Base-by-base conservation (phyloP, 2,797 vertebrate genomes). In the Enteromius trimaculatus region DNA sequence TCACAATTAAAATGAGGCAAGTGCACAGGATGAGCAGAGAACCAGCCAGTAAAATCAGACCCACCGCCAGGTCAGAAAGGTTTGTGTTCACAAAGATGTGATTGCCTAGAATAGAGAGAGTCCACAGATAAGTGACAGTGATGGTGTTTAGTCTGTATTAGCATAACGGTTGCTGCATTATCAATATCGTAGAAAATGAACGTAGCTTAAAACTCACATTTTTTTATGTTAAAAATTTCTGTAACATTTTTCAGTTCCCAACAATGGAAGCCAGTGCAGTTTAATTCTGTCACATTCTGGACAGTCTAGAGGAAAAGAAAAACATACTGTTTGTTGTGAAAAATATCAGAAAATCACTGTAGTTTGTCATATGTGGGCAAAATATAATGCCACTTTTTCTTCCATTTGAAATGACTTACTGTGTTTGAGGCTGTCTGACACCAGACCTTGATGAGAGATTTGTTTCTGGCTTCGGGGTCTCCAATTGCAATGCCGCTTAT, bases 1-100 rank as follows among this genome's bases (percentile, higher is more conserved):
- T 99, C 87, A 99, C 97, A 0, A 98, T 98, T 82, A 96, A 87
- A 83, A 99, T 74, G 82, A 99, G 92, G 83, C 97, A 98, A 80
- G 93, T 91, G 47, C 97, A 99, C 44, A 99, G 94, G 81, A 96
- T 90, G 70, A 98, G 47, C 87, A 99, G 91, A 44, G 98, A 98
- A n/a, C 93, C 26, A 11, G 92, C 89, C 75, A 99, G 93, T 29
- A 99, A 92, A 85, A 99, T 98, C 88, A 96, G 89, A 23, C 98
- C 98, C 1, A 97, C 92, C 0, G 86, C 94, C 39, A 96, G 86
- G 89, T 99, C 97, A 0, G 96, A 76, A 49, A 99, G 94, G 16
- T 82, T 83, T 49, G 92, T 53, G 1, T 94, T 64, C 64, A 88
- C 94, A 80, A 99, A 99, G 68, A 98, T 77, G 86, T 99, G 98